Conservation (phyloP, 2,888 invertebrate species). For the Ormyrus nitidulus region DNA sequence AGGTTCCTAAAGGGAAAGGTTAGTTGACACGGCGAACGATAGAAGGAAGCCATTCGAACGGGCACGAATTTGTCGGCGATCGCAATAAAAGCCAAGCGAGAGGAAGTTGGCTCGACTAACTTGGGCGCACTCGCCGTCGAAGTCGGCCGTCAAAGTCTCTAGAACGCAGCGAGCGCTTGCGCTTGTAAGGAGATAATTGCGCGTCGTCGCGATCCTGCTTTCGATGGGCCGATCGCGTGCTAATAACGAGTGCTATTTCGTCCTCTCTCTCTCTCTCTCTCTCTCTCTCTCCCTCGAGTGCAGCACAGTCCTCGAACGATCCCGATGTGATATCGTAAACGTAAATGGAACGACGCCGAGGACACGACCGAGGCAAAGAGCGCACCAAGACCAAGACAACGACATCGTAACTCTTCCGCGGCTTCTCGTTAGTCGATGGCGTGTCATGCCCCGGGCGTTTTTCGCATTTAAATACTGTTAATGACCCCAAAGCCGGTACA, state of each 20-base stretch:
- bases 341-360: slow-evolving; percentile 61
- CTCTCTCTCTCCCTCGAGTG: neutral
- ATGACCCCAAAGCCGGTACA: slow-evolving; percentile 57
- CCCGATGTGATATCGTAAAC: slow-evolving; percentile 65
- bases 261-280: slow-evolving; percentile 40
- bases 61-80: neutral
- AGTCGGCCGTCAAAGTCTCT: slow-evolving; percentile 24
- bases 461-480: slow-evolving; percentile 66
- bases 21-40: neutral
- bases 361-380: neutral
- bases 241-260: slow-evolving; percentile 57
- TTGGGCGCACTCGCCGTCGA: neutral
- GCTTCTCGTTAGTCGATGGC: slow-evolving; percentile 65
- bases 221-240: slow-evolving; percentile 40
- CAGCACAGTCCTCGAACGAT: slow-evolving; percentile 58
- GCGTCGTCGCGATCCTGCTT: neutral
- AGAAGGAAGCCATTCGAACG: too few species aligned
- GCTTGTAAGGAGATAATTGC: slow-evolving; percentile 33
- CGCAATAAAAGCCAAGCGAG: neutral
- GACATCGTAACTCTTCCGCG: slow-evolving; percentile 62
- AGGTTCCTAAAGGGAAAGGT: neutral
- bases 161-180: neutral
- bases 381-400: slow-evolving; percentile 26
- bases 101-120: too few species aligned
- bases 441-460: slow-evolving; percentile 60